Base-by-base conservation (phyloP, 2,113 vertebrate species). In the Syngnathus typhle region DNA sequence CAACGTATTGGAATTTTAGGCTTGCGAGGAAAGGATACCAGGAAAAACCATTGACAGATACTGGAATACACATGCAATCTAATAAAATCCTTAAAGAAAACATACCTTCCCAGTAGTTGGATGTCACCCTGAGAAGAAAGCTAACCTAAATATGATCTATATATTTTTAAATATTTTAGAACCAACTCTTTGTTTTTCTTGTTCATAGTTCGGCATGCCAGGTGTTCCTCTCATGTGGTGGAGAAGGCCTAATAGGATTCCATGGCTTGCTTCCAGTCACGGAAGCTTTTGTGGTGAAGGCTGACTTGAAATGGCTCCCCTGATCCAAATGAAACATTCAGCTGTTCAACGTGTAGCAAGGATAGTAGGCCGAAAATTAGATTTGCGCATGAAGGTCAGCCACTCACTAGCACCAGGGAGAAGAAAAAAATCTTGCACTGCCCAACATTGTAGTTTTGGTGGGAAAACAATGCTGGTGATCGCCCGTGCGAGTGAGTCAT, bases 311-410 rank as follows among this genome's bases (percentile, higher is more conserved):
- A 38, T 60, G 58, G 37, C 32, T 60, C 58, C 58, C 58, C 32
- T 60, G 58, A 60, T 18, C 58, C 32, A 60, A 60, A 60, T 39
- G 36, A 60, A 60, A 39, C 58, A n/a, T 60, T 60, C 16, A 39
- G 58, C 36, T 60, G 58, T n/a, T 60, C 38, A 60, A 60, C 3
- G 8, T 60, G 37, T 60, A 60, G 58, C 58, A 60, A n/a, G 58
- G 21, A 38, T n/a, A 39, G 36, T 37, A 39, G 58, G 9, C 16
- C 19, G 37, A 38, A 60, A 39, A 60, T 60, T 19, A 39, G 4
- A 60, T 39, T 60, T 9, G 37, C 9, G 39, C 59, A 60, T 21
- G 4, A n/a, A 39, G 3, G 11, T 19, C 7, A 27, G 7, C 36
- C 58, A 39, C 9, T 60, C 12, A 36, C 7, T 3, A 19, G 36